Conservation (phyloP, 2,797 vertebrate species). For the Chanos chanos region DNA sequence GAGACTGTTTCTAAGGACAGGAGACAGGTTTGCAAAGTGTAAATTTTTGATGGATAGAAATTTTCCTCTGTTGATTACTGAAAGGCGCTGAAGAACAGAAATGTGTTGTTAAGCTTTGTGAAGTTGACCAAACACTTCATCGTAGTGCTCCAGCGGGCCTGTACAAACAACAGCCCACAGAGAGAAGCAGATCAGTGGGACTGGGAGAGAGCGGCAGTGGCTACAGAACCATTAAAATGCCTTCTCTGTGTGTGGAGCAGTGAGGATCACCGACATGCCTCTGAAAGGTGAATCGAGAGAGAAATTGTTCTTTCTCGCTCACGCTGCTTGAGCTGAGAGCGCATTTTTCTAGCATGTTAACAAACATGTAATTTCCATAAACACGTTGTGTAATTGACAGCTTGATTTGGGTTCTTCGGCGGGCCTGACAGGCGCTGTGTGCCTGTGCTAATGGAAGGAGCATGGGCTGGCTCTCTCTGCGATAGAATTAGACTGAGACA, state of each 20-base stretch:
- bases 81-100: no score
- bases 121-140: no score
- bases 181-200: no score
- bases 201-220: no score
- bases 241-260: conserved; percentile 67
- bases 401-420: conserved; percentile 78
- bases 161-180: no score
- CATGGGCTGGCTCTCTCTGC: conserved; percentile 64
- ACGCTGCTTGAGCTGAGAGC: conserved; percentile 76
- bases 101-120: no score
- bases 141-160: no score
- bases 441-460: conserved; percentile 68
- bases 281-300: conserved; percentile 73
- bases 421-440: conserved; percentile 67
- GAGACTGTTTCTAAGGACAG: no score
- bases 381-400: conserved; percentile 81
- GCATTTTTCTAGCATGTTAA: conserved; percentile 80
- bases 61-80: no score
- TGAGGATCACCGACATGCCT: conserved; percentile 73
- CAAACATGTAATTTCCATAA: conserved; percentile 84
- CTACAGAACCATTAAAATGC: conserved; percentile 65
- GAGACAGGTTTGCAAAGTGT: no score
- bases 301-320: conserved; percentile 78
- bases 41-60: no score
- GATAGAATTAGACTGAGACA: conserved; percentile 68